Evolutionary conservation across 2,113 vertebrate species (phyloP).

Genomic region (Cyanoramphus novaezelandiae): DNA sequence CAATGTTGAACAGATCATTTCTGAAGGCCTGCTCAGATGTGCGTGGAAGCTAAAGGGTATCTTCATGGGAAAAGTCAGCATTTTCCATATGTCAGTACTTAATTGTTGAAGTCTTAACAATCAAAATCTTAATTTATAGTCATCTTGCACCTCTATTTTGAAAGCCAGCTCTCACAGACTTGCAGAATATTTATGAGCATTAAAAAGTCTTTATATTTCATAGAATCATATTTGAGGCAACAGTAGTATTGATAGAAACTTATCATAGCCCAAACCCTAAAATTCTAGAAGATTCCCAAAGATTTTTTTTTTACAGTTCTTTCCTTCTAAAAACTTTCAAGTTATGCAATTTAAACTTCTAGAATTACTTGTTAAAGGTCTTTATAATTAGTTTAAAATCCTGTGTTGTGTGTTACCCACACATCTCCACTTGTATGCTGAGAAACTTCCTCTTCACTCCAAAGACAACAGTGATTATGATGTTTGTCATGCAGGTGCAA

Average conservation of each 20-base stretch:
- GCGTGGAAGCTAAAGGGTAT: not conserved
- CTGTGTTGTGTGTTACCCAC: not conserved
- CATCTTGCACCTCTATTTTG: not conserved
- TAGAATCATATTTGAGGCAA: not conserved
- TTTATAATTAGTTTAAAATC: not conserved
- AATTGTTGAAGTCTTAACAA: not conserved
- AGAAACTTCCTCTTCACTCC: conserved; percentile 14
- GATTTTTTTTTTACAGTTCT: not conserved
- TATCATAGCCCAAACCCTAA: not conserved
- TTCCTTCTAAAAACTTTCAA: not conserved
- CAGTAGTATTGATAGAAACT: not conserved
- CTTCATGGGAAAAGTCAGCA: not conserved
- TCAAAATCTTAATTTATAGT: not conserved
- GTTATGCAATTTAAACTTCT: not conserved
- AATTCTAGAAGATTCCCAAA: not conserved
- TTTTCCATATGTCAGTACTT: not conserved
- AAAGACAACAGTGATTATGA: conserved; percentile 50
- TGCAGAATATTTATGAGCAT: not conserved
- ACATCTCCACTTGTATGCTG: not conserved
- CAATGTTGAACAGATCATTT: not conserved
- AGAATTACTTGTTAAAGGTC: conserved; percentile 4
- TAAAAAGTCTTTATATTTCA: not conserved
- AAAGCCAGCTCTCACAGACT: not conserved
- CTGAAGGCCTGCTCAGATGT: not conserved
- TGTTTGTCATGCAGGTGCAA: conserved; percentile 42